Base-by-base conservation (phyloP, 2,113 vertebrate genomes). In the Myrmophylax atrothorax region DNA sequence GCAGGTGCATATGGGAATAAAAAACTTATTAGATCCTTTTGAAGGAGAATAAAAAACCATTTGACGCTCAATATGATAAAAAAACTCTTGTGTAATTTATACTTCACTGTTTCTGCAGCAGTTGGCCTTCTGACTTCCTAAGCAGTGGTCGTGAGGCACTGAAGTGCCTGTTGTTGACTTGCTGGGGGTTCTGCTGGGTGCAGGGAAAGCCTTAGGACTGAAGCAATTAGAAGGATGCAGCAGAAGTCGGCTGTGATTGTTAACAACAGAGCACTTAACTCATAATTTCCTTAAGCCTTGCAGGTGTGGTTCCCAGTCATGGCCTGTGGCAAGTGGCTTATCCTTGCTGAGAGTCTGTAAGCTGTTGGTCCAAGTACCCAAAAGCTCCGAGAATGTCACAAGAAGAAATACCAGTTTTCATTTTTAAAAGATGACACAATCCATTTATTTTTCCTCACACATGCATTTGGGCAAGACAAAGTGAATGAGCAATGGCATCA, bases 331-430 rank as follows among this genome's bases (percentile, higher is more conserved):
- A 59, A 46, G 62, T 8, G 2, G 18, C 10, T 68, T 46, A 26
- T 5, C 4, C 1, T 0, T 16, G 13, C 1, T 55, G 9, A 47
- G 9, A 28, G 4, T 84, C 55, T 68, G 44, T 77, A 67, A 77
- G 35, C 4, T 7, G 13, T 15, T 70, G n/a, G 14, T 74, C 14
- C 18, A 56, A 40, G 49, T 28, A 49, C 18, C 53, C 1, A 4
- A 49, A 83, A 69, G 55, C n/a, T 22, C 2, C 1, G 23, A 52
- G 22, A 2, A 1, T 29, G 29, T 55, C 52, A 50, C 69, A 55
- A 49, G 52, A 70, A 75, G 50, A 11, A 56, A 13, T 38, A 60
- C 2, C 0, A 0, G 5, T 33, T 81, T 53, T 66, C 2, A 4
- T 56, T 89, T 84, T 67, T 64, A 62, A 78, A 60, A 70, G 37